Evolutionary conservation across 2,888 invertebrate species (phyloP), one percentile per base, ranked within the genome.

Genomic region (Trachelus tabidus): DNA sequence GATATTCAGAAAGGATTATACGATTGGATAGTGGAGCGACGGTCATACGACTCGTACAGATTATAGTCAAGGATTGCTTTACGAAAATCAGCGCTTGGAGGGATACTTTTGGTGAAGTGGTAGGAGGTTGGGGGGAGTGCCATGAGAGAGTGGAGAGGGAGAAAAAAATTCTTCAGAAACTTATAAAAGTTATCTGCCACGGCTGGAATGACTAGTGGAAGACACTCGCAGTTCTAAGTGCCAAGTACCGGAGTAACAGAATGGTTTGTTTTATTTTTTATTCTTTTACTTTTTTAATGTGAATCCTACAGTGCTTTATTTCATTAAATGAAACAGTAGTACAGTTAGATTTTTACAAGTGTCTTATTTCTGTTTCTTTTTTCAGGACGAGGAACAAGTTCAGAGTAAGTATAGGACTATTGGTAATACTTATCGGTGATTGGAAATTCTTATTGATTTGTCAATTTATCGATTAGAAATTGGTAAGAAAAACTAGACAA

Each of bases 331-430:
- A 40, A 40, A 40, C 15, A 40, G 40, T 15, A 15, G 40, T 15
- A 40, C 15, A 40, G 15, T 15, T 40, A 6, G 6, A 69, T 30
- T 69, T 15, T 69, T 69, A 30, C 69, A 11, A 69, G 4, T 33
- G 69, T 30, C 69, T 69, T 69, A 69, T 69, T 34, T 76, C 82
- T 79, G 81, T 84, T 80, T 80, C 83, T 77, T 89, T 83, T 90
- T 90, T 85, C 89, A 90, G 90, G 90, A 89, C 79, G 87, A 90
- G 15, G 89, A 90, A 81, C 88, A 88, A 80, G 86, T 89, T 77
- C 86, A 87, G 82, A 90, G 90, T 90, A 81, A 89, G 90, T 88
- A 83, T 11, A 33, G 6, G 40, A 40, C 15, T 40, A 15, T 6
- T 40, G 40, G 15, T 15, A 4, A 15, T 15, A 4, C 79, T 76